A percentile compares a stretch with the other conserved stretches of the same genome.
Conservation (phyloP, 1,140 invertebrate species). For the Drosophila bipectinata region DNA sequence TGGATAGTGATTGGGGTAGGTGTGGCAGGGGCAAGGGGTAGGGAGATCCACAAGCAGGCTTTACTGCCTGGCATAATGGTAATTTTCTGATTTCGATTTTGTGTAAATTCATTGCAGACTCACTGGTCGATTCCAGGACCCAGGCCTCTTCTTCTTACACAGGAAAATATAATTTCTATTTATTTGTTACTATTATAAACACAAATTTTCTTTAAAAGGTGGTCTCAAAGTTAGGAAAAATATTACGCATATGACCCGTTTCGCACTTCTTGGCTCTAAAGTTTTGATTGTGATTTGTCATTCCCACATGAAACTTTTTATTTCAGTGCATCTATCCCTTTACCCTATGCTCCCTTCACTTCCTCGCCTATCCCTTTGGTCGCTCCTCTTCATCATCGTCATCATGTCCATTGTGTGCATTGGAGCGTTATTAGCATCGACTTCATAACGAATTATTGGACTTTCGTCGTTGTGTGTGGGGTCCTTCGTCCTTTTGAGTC, state of each 20-base stretch:
- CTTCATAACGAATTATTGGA: slow-evolving; percentile 80
- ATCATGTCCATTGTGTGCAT: slow-evolving; percentile 70
- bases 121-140: slow-evolving; percentile 21
- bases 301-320: not conserved
- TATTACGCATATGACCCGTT: not conserved
- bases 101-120: slow-evolving; percentile 79
- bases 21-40: not conserved
- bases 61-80: slow-evolving; percentile 71
- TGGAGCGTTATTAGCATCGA: slow-evolving; percentile 78
- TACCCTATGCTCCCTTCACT: slow-evolving; percentile 6
- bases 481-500: slow-evolving; percentile 11
- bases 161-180: not conserved
- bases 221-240: not conserved
- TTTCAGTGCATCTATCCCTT: slow-evolving; percentile 23
- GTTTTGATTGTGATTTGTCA: no score
- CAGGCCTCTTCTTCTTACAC: slow-evolving; percentile 23
- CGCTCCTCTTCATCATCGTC: slow-evolving; percentile 43
- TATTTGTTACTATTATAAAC: not conserved
- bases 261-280: not conserved
- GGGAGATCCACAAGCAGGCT: slow-evolving; percentile 38
- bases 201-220: not conserved
- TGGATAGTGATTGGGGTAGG: not conserved
- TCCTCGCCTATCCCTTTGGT: slow-evolving; percentile 15
- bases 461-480: slow-evolving; percentile 52
- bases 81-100: slow-evolving; percentile 82